Evolutionary conservation across 2,888 invertebrate species (phyloP).

Genomic region (Idaea aversata): DNA sequence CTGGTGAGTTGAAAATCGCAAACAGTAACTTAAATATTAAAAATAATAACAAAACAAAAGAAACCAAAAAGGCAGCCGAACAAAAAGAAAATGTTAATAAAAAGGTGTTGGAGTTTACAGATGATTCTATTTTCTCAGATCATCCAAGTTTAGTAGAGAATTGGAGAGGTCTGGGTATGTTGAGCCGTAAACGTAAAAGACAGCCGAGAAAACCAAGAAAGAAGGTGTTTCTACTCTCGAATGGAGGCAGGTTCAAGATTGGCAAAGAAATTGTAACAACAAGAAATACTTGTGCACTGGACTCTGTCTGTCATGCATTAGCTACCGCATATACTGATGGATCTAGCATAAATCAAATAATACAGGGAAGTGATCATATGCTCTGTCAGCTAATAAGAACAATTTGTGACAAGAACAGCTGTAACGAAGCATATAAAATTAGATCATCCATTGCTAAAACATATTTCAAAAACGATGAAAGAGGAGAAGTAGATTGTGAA

Average conservation of each 20-base stretch:
- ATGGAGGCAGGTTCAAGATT: conserved; percentile 13
- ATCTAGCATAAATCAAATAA: conserved; percentile 12
- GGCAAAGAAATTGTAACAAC: neutral
- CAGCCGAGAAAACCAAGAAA: neutral
- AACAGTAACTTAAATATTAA: too few species aligned
- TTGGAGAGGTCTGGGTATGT: conserved; percentile 8
- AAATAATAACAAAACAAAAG: too few species aligned
- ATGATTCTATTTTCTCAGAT: conserved; percentile 15
- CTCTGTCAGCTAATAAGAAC: too few species aligned
- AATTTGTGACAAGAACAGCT: conserved; percentile 6
- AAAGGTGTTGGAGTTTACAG: conserved; percentile 11
- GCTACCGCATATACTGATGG: conserved; percentile 17
- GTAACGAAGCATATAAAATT: conserved; percentile 8
- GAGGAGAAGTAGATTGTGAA: too few species aligned
- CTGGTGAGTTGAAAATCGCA: too few species aligned
- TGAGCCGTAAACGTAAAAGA: neutral
- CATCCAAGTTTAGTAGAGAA: conserved; percentile 14
- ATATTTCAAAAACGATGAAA: conserved; percentile 13
- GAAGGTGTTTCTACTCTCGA: conserved; percentile 11
- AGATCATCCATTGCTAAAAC: conserved; percentile 15
- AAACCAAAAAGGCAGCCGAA: too few species aligned
- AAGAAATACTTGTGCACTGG: neutral
- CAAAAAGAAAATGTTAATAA: conserved; percentile 9
- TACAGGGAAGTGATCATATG: neutral
- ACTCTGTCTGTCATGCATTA: conserved; percentile 14